A percentile compares a stretch with the other conserved stretches of the same genome.
These are phyloP conservation scores for Zoanthus gigantus DNA, from an alignment of 92 coral and sea anemone genomes.

Conservation along the genomic window DNA sequence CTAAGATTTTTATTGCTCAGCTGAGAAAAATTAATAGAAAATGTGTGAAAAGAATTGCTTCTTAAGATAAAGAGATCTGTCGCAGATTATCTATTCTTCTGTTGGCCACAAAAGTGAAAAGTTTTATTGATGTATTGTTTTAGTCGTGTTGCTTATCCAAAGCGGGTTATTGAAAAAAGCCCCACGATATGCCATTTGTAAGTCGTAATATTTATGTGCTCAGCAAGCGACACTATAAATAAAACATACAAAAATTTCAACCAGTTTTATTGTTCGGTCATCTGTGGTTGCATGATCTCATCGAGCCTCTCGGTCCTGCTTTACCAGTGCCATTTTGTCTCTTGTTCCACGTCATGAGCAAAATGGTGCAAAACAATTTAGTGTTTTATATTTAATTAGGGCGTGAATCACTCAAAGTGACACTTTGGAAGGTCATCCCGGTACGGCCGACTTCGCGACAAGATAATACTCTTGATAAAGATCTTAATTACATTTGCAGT, in stretches of 20 bases:
- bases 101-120: slow-evolving; percentile 38
- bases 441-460: slow-evolving; percentile 80
- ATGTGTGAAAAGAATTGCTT: background rate
- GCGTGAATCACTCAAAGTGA: slow-evolving; percentile 95
- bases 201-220: slow-evolving; percentile 46
- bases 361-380: slow-evolving; percentile 74
- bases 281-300: slow-evolving; percentile 5
- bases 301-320: slow-evolving; percentile 30
- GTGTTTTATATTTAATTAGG: slow-evolving; percentile 93
- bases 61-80: background rate
- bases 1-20: background rate
- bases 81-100: slow-evolving; percentile 9
- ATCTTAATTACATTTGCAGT: slow-evolving; percentile 98
- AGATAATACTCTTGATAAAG: slow-evolving; percentile 85
- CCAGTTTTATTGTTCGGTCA: slow-evolving; percentile 15
- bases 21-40: background rate
- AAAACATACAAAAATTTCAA: slow-evolving; percentile 11
- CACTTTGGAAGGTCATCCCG: slow-evolving; percentile 92
- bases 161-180: slow-evolving; percentile 48
- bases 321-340: slow-evolving; percentile 71
- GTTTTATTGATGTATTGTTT: slow-evolving; percentile 86
- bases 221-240: slow-evolving; percentile 26
- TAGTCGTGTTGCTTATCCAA: slow-evolving; percentile 68
- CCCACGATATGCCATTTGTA: slow-evolving; percentile 61
- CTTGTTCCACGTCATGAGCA: slow-evolving; percentile 60